These are phyloP conservation scores for Tachina lurida DNA, from an alignment of 2,888 invertebrate species.

Conservation along the genomic window DNA sequence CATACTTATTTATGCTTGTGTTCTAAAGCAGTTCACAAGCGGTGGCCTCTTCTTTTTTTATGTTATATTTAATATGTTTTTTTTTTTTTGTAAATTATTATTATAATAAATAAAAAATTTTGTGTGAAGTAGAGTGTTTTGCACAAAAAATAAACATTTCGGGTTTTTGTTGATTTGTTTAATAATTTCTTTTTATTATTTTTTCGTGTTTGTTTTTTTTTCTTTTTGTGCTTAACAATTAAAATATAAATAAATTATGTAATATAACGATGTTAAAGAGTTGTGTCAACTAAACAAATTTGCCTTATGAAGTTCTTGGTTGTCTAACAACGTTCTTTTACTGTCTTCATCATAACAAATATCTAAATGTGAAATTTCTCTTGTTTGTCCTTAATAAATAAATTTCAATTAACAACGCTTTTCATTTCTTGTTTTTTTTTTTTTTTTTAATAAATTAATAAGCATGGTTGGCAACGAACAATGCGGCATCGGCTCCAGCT, in stretches of 20 bases:
- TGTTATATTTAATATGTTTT: constrained; percentile 21
- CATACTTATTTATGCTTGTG: neutral
- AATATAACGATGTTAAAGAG: constrained; percentile 60
- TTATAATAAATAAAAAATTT: constrained; percentile 29
- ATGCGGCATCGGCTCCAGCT: constrained; percentile 92
- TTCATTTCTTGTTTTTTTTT: constrained; percentile 14
- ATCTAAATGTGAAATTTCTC: constrained; percentile 52
- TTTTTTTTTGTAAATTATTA: neutral
- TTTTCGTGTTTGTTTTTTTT: constrained; percentile 43
- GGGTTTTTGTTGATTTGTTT: constrained; percentile 28
- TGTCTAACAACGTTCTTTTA: constrained; percentile 20
- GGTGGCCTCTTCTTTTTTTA: constrained; percentile 8
- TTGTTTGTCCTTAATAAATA: constrained; percentile 71
- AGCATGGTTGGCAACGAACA: constrained; percentile 98
- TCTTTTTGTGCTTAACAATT: constrained; percentile 67
- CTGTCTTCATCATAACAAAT: constrained; percentile 63
- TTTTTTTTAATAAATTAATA: constrained; percentile 86
- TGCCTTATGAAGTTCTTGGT: constrained; percentile 26
- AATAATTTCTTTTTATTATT: constrained; percentile 37
- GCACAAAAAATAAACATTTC: constrained; percentile 45
- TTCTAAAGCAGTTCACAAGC: constrained; percentile 24
- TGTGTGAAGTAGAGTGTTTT: constrained; percentile 47
- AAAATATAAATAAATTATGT: constrained; percentile 66
- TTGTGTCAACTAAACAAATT: constrained; percentile 46
- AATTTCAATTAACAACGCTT: constrained; percentile 71